Conservation (phyloP, 2,888 invertebrate genomes). For the Digitonthophagus gazella region DNA sequence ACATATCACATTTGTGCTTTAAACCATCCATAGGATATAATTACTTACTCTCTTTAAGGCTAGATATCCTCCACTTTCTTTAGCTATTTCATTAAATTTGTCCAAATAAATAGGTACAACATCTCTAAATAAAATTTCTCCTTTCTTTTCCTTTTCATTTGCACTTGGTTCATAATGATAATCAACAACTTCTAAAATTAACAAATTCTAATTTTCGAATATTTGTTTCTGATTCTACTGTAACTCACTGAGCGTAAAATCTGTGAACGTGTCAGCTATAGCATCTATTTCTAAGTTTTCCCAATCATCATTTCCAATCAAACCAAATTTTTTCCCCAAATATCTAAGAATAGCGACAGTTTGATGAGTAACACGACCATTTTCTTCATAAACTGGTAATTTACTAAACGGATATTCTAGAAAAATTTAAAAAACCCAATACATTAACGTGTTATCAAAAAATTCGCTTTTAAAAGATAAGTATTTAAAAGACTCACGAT, state of each 20-base stretch:
- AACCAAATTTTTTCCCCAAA: conserved; percentile 58
- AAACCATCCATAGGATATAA: no score
- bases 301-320: conserved; percentile 56
- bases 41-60: conserved; percentile 46
- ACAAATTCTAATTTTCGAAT: neutral
- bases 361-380: conserved; percentile 60
- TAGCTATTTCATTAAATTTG: conserved; percentile 57
- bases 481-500: neutral
- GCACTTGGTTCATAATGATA: conserved; percentile 57
- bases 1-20: no score
- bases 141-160: conserved; percentile 52
- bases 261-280: conserved; percentile 58
- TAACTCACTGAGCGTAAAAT: conserved; percentile 56
- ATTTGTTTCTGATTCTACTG: neutral
- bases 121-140: conserved; percentile 52
- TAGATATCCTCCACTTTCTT: conserved; percentile 60
- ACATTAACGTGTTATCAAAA: neutral
- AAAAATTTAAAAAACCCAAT: no score
- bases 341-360: conserved; percentile 60
- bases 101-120: conserved; percentile 59
- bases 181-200: conserved; percentile 51
- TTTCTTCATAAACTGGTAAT: conserved; percentile 60
- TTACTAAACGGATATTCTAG: conserved; percentile 63
- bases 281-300: conserved; percentile 61
- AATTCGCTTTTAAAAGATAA: neutral